A percentile compares a stretch with the other conserved stretches of the same genome.
Conservation (phyloP, 2,797 vertebrate genomes). For the Petrocephalus schoutedeni region DNA sequence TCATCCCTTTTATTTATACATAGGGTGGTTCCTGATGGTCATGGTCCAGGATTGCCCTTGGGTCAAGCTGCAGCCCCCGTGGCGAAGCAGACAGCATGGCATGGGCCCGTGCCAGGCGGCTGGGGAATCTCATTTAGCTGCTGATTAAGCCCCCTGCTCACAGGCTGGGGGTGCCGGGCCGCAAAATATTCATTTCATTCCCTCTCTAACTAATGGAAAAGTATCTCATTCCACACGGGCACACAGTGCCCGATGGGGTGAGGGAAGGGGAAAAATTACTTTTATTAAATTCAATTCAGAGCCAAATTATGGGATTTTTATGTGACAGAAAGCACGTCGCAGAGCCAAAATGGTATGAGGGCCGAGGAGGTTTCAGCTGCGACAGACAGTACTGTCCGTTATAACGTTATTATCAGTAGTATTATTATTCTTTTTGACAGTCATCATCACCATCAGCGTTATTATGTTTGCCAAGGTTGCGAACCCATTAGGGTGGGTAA, state of each 20-base stretch:
- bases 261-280: slow-evolving; percentile 19
- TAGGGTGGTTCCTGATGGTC: slow-evolving; percentile 6
- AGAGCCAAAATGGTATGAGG: slow-evolving; percentile 7
- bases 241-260: slow-evolving; percentile 17
- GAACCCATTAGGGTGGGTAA: slow-evolving; percentile 14
- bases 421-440: not conserved
- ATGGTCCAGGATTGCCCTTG: slow-evolving; percentile 13
- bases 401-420: not conserved
- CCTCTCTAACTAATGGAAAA: slow-evolving; percentile 21
- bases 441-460: not conserved
- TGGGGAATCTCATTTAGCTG: slow-evolving; percentile 18
- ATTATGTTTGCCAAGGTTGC: slow-evolving; percentile 13
- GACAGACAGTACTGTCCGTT: not conserved
- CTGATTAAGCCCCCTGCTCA: slow-evolving; percentile 18
- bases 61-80: not conserved
- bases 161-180: not conserved
- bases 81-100: not conserved
- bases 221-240: slow-evolving; percentile 21
- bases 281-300: slow-evolving; percentile 25
- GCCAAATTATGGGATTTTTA: slow-evolving; percentile 24
- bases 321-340: not conserved
- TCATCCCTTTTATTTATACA: not conserved
- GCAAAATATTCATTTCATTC: slow-evolving; percentile 23
- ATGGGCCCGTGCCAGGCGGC: not conserved
- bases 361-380: not conserved